Conservation (phyloP, 1,140 invertebrate species). For the Aphaenogaster floridana region DNA sequence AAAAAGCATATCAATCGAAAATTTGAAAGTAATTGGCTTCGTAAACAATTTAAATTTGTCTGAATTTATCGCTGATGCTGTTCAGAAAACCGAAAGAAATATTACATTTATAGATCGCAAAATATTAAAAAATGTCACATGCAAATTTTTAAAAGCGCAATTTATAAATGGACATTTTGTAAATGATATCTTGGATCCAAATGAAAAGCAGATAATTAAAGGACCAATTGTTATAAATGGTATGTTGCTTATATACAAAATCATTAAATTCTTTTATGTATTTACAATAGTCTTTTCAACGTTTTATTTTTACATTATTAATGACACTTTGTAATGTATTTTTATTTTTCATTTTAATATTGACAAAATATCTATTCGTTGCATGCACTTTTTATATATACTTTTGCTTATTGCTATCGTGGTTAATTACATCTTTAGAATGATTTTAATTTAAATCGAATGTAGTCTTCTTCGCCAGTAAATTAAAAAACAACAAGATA, state of each 20-base stretch:
- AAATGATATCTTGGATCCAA: conserved; percentile 72
- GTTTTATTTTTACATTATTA: background rate
- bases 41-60: conserved; percentile 78
- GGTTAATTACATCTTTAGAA: background rate
- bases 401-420: background rate
- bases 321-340: background rate
- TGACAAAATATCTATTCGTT: background rate
- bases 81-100: conserved; percentile 73
- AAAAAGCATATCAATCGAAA: conserved; percentile 63
- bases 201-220: conserved; percentile 71
- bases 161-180: conserved; percentile 74
- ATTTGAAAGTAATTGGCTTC: conserved; percentile 72
- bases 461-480: too few species aligned
- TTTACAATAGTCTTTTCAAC: background rate
- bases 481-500: too few species aligned
- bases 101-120: conserved; percentile 71
- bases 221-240: conserved; percentile 77
- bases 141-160: conserved; percentile 53
- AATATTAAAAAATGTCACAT: conserved; percentile 63
- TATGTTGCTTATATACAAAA: conserved; percentile 35
- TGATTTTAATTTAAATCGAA: background rate
- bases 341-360: conserved; percentile 5
- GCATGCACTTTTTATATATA: background rate
- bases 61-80: conserved; percentile 68
- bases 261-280: background rate